Evolutionary conservation across 2,888 invertebrate species (phyloP).

Genomic region (Drosophila niveifrons): DNA sequence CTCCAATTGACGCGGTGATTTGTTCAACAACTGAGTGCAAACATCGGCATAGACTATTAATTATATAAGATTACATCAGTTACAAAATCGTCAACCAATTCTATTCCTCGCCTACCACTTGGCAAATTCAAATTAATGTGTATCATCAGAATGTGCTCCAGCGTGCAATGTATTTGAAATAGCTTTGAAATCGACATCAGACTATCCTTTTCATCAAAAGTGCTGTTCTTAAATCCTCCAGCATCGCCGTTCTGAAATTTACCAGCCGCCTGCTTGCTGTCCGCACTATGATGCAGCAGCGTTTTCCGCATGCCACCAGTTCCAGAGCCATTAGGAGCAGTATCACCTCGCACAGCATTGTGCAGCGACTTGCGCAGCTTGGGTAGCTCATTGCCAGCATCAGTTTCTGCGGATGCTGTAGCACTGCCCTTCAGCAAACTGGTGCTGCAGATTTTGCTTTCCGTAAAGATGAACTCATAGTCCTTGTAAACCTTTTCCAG

Average conservation of each 20-base stretch:
- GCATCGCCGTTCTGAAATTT: constrained; percentile 66
- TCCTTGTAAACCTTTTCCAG: constrained; percentile 85
- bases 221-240: constrained; percentile 83
- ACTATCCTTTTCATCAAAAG: constrained; percentile 77
- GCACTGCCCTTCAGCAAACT: constrained; percentile 65
- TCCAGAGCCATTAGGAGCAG: constrained; percentile 18
- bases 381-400: constrained; percentile 53
- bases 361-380: constrained; percentile 84
- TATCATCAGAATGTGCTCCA: constrained; percentile 84
- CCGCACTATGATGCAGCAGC: constrained; percentile 75
- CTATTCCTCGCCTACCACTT: constrained; percentile 64
- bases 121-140: constrained; percentile 83
- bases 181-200: constrained; percentile 78
- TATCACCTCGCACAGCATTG: constrained; percentile 76
- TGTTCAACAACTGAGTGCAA: constrained; percentile 80
- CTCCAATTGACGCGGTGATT: constrained; percentile 65
- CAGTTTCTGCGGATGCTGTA: constrained; percentile 12
- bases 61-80: not conserved
- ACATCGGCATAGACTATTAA: constrained; percentile 79
- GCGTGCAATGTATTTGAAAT: constrained; percentile 82
- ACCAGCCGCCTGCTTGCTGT: constrained; percentile 39
- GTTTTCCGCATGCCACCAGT: constrained; percentile 75
- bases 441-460: constrained; percentile 83
- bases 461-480: constrained; percentile 84
- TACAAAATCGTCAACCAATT: not conserved